Evolutionary conservation across 2,113 vertebrate species (phyloP).

Genomic region (Eudorcas thomsonii): DNA sequence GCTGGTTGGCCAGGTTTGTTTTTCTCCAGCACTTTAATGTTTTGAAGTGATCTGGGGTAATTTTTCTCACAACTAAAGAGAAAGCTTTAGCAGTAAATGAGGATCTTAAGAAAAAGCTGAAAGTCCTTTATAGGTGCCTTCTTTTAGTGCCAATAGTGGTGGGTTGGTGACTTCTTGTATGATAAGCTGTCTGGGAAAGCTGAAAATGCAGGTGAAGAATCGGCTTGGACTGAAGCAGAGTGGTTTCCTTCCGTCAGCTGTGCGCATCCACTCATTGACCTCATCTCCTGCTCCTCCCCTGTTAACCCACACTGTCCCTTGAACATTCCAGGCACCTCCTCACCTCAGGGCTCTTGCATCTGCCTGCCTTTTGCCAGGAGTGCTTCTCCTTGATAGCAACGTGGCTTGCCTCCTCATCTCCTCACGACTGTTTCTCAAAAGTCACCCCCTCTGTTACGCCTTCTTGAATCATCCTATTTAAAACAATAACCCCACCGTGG

Average conservation of each 20-base stretch:
- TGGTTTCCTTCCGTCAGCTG: too few species aligned
- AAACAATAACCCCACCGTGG: neutral
- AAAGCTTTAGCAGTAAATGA: neutral
- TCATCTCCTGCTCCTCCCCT: neutral
- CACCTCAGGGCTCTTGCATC: neutral
- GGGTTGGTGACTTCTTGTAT: neutral
- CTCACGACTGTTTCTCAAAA: neutral
- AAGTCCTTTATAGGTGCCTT: neutral
- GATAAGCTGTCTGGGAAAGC: neutral
- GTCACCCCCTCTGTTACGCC: neutral
- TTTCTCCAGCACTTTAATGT: neutral
- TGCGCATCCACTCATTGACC: too few species aligned
- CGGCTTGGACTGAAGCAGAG: neutral
- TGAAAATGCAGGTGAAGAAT: neutral
- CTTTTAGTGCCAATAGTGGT: too few species aligned
- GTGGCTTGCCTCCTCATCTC: neutral
- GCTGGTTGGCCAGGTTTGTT: neutral
- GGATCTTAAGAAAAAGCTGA: neutral
- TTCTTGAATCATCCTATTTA: neutral
- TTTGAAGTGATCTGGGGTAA: neutral
- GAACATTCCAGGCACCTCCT: neutral
- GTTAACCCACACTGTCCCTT: accelerated
- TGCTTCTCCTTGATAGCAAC: neutral
- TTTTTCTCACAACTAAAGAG: neutral
- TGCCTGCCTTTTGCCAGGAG: neutral